Base-by-base conservation (phyloP, 2,888 invertebrate genomes). In the Lasioglossum figueresi region DNA sequence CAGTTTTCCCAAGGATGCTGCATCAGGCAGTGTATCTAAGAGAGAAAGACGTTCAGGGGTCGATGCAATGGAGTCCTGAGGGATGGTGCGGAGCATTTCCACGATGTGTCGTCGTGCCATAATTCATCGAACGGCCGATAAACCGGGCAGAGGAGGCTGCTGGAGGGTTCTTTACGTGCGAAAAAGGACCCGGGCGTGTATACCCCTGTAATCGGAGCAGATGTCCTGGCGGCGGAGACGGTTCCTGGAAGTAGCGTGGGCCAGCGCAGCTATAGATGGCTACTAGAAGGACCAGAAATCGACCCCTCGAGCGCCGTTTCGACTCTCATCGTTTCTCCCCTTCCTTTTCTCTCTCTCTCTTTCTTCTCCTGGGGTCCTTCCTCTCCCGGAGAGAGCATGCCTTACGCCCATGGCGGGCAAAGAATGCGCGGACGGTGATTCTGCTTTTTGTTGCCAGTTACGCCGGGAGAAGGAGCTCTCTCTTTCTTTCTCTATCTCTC, bases 381-480 rank as follows among this genome's bases (percentile, higher is more conserved):
- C 79, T 85, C 86, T 85, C 76, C 77, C 78, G 72, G 70, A 34
- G 79, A 66, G 66, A 66, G 74, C 80, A 80, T 83, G 83, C 73
- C 89, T 84, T 89, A 87, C 91, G 91, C 91, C 92, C 91, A 88
- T 91, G 93, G 85, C 85, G 87, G 86, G 86, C 80, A 83, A 89
- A 91, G 93, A 93, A 93, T 92, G 91, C 86, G 88, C 91, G 90
- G 89, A 88, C 91, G 92, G 90, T 90, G 91, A 92, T 91, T 93
- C 90, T 91, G 88, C 88, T 92, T 93, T 93, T 92, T 93, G 92
- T 93, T 92, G 90, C 91, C 91, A 91, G 92, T 92, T 92, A 93
- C 93, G 92, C 92, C 87, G 89, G 90, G 90, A 89, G 90, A 84
- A 43, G 82, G 84, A 88, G 79, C 72, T 27, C 56, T n/a, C 56